A percentile compares a stretch with the other conserved stretches of the same genome.
phyloP scores from a whole-genome alignment of 1,140 invertebrate species.

The Lerema accius region DNA sequence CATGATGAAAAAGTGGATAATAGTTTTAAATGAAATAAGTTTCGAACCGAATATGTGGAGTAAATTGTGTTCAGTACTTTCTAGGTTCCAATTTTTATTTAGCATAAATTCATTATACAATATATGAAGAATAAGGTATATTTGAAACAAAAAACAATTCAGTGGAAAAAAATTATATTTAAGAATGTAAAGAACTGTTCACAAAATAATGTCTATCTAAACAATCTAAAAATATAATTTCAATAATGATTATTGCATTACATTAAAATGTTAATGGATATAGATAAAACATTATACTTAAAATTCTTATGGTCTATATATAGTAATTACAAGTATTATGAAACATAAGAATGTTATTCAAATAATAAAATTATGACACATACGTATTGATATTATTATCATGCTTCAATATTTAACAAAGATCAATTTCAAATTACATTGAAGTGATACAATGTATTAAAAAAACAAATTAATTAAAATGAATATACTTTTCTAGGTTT shows the following conservation, averaged over 20 bases:
- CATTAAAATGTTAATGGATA: constrained; percentile 34
- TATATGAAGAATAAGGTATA: constrained; percentile 9
- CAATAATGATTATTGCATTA: constrained; percentile 43
- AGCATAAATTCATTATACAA: too few relatives aligned
- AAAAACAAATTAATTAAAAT: neutral
- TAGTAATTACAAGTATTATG: constrained; percentile 32
- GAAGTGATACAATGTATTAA: neutral
- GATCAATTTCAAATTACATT: neutral
- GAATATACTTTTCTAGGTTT: neutral
- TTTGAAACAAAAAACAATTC: constrained; percentile 18
- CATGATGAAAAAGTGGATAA: too few relatives aligned
- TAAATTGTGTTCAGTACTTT: too few relatives aligned
- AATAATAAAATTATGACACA: neutral
- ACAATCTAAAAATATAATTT: constrained; percentile 48
- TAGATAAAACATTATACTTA: constrained; percentile 34
- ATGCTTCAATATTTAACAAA: neutral
- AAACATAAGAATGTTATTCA: too few relatives aligned
- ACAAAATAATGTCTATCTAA: constrained; percentile 53
- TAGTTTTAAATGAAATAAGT: too few relatives aligned
- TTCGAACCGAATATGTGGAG: too few relatives aligned
- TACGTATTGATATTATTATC: neutral
- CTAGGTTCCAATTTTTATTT: too few relatives aligned
- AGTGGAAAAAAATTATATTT: constrained; percentile 46
- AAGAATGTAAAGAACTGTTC: constrained; percentile 51
- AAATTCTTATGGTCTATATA: constrained; percentile 26